phyloP scores from a whole-genome alignment of 2,888 invertebrate genomes.

The Synergus itoensis region DNA sequence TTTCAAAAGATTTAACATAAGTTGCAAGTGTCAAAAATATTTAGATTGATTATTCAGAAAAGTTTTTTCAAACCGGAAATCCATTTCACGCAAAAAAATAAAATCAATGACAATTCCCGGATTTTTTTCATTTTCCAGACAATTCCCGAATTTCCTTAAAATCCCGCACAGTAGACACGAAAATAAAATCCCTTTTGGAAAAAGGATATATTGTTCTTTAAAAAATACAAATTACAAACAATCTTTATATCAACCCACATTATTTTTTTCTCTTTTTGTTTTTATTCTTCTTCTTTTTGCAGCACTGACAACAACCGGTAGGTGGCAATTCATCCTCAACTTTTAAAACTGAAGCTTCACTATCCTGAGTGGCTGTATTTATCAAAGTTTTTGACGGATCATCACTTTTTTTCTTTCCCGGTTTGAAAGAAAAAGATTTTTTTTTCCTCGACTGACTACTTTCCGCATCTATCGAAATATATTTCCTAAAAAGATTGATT shows the following conservation, averaged over 20 bases:
- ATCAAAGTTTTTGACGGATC: slow-evolving; percentile 52
- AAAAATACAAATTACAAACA: neutral
- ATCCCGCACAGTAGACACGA: neutral
- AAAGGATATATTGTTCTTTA: neutral
- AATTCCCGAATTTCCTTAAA: no score
- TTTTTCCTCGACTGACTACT: slow-evolving; percentile 44
- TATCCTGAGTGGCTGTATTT: slow-evolving; percentile 56
- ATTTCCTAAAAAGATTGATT: slow-evolving; percentile 26
- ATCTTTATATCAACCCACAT: neutral
- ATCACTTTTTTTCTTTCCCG: slow-evolving; percentile 52
- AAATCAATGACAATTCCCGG: no score
- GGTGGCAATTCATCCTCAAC: slow-evolving; percentile 62
- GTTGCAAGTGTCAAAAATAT: no score
- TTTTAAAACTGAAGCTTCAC: slow-evolving; percentile 39
- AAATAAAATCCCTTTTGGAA: neutral
- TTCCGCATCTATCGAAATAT: slow-evolving; percentile 47
- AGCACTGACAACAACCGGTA: slow-evolving; percentile 66
- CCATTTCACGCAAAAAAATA: no score
- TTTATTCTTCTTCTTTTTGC: slow-evolving; percentile 66
- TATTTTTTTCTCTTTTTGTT: slow-evolving; percentile 44
- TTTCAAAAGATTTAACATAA: no score
- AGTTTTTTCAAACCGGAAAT: no score
- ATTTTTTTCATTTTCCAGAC: no score
- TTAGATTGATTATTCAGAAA: no score
- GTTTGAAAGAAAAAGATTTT: slow-evolving; percentile 49